Evolutionary conservation across 1,140 invertebrate genomes (phyloP).

Genomic region (Scaptomyza graminum): DNA sequence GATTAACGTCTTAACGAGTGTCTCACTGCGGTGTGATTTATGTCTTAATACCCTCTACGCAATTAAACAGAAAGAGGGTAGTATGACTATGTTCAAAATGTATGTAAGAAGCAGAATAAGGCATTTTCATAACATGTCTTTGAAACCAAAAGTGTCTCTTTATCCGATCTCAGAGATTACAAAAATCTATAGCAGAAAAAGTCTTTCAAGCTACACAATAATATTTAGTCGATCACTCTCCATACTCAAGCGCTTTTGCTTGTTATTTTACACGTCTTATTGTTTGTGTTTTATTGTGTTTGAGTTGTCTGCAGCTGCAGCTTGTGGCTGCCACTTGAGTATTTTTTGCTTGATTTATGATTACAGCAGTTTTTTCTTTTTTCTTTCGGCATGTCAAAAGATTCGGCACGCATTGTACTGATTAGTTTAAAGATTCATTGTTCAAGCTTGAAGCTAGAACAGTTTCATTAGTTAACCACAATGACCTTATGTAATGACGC

Average conservation of each 20-base stretch:
- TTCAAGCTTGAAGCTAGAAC: constrained; percentile 38
- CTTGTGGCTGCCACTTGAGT: constrained; percentile 49
- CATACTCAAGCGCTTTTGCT: background rate
- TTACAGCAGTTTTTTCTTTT: constrained; percentile 47
- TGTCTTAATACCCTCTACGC: constrained; percentile 35
- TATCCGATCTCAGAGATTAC: too few species aligned
- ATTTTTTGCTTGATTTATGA: constrained; percentile 74
- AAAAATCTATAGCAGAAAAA: too few species aligned
- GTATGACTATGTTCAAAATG: background rate
- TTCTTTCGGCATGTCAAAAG: constrained; percentile 68
- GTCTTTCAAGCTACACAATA: background rate
- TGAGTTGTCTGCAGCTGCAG: constrained; percentile 41
- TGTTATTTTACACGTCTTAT: constrained; percentile 15
- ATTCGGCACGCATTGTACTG: constrained; percentile 65
- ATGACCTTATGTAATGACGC: constrained; percentile 61
- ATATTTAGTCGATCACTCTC: background rate
- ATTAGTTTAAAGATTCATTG: constrained; percentile 55
- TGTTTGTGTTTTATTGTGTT: constrained; percentile 21
- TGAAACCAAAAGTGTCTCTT: too few species aligned
- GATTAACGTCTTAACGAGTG: constrained; percentile 78
- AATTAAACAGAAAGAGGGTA: background rate
- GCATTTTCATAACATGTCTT: too few species aligned
- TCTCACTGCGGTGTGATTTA: constrained; percentile 69
- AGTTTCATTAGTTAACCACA: constrained; percentile 55
- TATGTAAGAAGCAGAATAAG: too few species aligned